Evolutionary conservation across 1,140 invertebrate genomes (phyloP), one percentile per base, ranked within the genome.

Genomic region (Ceratoteleas bidentatus): DNA sequence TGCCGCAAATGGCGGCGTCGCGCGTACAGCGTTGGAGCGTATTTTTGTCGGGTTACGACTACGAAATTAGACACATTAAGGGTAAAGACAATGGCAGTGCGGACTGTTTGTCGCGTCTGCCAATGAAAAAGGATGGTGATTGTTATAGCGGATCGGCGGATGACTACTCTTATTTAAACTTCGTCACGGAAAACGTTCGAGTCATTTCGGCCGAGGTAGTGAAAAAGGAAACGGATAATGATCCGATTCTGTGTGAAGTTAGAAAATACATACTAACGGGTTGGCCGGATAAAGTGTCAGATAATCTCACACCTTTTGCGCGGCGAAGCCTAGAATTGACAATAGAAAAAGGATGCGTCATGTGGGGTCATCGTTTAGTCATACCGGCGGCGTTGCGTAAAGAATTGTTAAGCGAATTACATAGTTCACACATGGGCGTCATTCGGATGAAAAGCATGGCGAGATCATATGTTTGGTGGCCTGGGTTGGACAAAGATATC

Each of bases 361-460:
- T 83, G 62, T 79, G 64, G 61, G 64, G 49, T 49, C 72, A 54
- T 38, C 73, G 33, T 54, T 60, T 60, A 10, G 24, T 50, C 16
- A 36, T 36, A 62, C 78, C 69, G 11, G 49, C 6, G 56, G 7
- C 15, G 10, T 32, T 66, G n/a, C 36, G 13, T 3, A 0, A 11
- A 5, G 9, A 34, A 10, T 15, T 88, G 15, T 54, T 89, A 52
- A 61, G 83, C 43, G 84, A 88, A 69, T 74, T 90, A 11, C 87
- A 89, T 47, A 76, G 81, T n/a, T n/a, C n/a, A n/a, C n/a, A n/a
- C n/a, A n/a, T n/a, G n/a, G n/a, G n/a, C n/a, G n/a, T n/a, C n/a
- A n/a, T n/a, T n/a, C n/a, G n/a, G n/a, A n/a, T n/a, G n/a, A n/a
- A n/a, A n/a, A n/a, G n/a, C n/a, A n/a, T n/a, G n/a, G n/a, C n/a